Conservation (phyloP, 2,797 vertebrate species). For the Hirundo rustica region DNA sequence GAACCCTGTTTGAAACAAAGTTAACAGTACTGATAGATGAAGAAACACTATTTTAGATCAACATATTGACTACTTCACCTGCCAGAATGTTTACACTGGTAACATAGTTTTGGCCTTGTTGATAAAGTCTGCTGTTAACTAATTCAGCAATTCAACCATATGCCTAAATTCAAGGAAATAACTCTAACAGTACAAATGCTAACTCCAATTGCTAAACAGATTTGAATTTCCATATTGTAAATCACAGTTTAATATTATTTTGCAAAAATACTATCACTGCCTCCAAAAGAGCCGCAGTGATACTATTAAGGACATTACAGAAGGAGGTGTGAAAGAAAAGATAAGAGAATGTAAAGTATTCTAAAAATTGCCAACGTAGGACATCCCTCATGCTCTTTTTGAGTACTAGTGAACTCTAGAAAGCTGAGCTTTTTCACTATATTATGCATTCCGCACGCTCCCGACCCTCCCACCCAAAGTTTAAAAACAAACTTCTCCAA, state of each 20-base stretch:
- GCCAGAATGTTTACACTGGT: not conserved
- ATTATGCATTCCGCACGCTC: not conserved
- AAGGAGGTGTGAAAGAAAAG: not conserved
- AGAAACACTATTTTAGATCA: not conserved
- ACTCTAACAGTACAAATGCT: not conserved
- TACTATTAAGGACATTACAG: not conserved
- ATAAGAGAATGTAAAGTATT: not conserved
- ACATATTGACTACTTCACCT: not conserved
- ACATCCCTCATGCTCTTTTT: constrained; percentile 42
- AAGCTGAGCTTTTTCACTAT: constrained; percentile 16
- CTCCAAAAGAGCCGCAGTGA: not conserved
- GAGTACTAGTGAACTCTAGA: constrained; percentile 22
- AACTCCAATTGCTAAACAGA: not conserved
- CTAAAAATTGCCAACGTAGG: not conserved
- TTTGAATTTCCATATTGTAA: not conserved
- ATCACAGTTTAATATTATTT: not conserved
- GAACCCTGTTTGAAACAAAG: not conserved
- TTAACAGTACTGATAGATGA: not conserved
- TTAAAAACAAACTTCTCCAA: constrained; percentile 3
- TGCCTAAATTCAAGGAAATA: not conserved
- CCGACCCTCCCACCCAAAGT: constrained; percentile 13
- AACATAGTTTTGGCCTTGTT: not conserved
- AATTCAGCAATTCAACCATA: not conserved
- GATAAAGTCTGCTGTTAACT: not conserved
- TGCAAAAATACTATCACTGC: not conserved